Percentiles rank a stretch among this genome's conserved stretches.
Conservation (phyloP, 2,888 invertebrate species). For the Acleris cristana region DNA sequence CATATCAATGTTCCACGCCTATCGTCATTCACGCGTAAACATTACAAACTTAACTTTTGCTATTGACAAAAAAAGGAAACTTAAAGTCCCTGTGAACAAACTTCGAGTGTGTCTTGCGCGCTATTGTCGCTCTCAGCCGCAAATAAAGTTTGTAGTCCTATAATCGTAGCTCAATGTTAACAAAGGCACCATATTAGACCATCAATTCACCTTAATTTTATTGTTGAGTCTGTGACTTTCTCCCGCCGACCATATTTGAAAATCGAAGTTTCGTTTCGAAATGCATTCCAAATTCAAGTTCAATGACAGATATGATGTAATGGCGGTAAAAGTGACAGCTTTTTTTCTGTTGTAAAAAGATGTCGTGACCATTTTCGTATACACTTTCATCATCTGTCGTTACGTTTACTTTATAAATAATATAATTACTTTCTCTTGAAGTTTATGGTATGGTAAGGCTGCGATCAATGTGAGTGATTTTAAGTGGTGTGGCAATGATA, state of each 20-base stretch:
- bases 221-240: conserved; percentile 52
- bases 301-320: conserved; percentile 54
- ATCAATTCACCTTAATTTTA: conserved; percentile 60
- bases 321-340: conserved; percentile 35
- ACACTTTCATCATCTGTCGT: conserved; percentile 38
- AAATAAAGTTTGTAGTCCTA: conserved; percentile 15
- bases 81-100: conserved; percentile 6
- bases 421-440: conserved; percentile 44
- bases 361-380: conserved; percentile 46
- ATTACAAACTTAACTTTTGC: conserved; percentile 11
- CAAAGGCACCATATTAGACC: conserved; percentile 56
- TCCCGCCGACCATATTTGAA: conserved; percentile 44
- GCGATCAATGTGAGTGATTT: conserved; percentile 26
- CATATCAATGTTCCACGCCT: conserved; percentile 32
- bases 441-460: conserved; percentile 33
- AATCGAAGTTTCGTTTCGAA: conserved; percentile 44
- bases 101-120: background rate
- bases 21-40: conserved; percentile 17
- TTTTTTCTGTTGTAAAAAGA: conserved; percentile 29
- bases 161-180: conserved; percentile 35
- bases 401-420: conserved; percentile 31
- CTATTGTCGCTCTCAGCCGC: conserved; percentile 8
- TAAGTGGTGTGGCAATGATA: conserved; percentile 14
- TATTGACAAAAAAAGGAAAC: conserved; percentile 4
- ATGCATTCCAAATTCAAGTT: conserved; percentile 61